Conservation (phyloP, 2,797 vertebrate genomes). For the Crenichthys baileyi region DNA sequence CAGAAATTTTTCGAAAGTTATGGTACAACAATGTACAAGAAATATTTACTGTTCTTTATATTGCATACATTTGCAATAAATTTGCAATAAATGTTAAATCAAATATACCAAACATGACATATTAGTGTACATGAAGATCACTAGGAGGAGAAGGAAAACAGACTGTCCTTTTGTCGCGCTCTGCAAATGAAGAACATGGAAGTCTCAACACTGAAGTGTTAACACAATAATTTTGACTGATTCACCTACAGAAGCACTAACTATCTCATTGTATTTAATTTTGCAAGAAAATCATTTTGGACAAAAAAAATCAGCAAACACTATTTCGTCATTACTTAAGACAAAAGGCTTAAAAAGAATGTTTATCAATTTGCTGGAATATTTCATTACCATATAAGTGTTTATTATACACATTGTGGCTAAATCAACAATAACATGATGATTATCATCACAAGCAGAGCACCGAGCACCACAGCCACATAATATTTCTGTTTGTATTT, state of each 20-base stretch:
- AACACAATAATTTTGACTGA: too few species aligned
- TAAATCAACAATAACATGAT: not conserved
- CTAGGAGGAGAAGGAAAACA: not conserved
- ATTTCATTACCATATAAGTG: not conserved
- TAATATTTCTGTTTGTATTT: constrained; percentile 7
- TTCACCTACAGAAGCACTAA: too few species aligned
- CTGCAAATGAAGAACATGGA: not conserved
- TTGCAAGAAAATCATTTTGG: not conserved
- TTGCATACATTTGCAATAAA: too few species aligned
- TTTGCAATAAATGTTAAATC: too few species aligned
- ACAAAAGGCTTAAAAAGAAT: not conserved
- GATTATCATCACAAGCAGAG: constrained; percentile 14
- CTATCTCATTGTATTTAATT: too few species aligned
- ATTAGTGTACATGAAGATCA: not conserved
- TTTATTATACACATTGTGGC: not conserved
- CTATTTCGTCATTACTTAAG: not conserved
- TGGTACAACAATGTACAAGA: too few species aligned
- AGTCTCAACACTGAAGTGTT: not conserved
- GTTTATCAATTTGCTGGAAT: not conserved
- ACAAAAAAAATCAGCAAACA: not conserved
- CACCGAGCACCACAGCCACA: constrained; percentile 29
- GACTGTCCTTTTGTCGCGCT: not conserved
- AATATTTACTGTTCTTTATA: too few species aligned
- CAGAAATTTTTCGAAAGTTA: too few species aligned
- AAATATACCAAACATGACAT: not conserved